These are phyloP conservation scores for Centropus unirufus DNA, from an alignment of 2,113 vertebrate species.

Conservation along the genomic window DNA sequence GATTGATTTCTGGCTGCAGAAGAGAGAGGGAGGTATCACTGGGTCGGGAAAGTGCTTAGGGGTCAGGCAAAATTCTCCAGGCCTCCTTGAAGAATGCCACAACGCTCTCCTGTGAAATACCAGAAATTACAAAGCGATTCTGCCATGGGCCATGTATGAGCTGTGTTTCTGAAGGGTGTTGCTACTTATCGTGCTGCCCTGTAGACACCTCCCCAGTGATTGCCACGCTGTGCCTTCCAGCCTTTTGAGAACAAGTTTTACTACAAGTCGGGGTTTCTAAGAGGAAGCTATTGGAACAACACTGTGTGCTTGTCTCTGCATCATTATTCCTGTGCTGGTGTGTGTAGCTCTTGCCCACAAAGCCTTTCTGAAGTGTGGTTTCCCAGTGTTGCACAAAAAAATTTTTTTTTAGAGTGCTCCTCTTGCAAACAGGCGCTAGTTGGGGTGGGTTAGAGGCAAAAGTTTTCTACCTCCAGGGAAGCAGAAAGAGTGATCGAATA, in stretches of 20 bases:
- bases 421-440: not conserved
- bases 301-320: not conserved
- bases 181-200: not conserved
- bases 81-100: not conserved
- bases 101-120: not conserved
- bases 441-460: not conserved
- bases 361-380: not conserved
- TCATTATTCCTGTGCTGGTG: not conserved
- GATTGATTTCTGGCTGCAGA: not conserved
- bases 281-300: not conserved
- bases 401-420: not conserved
- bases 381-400: not conserved
- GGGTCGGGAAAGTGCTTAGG: not conserved
- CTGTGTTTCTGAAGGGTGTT: rapidly evolving
- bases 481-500: not conserved
- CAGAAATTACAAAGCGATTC: not conserved
- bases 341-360: rapidly evolving
- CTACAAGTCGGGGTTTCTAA: not conserved
- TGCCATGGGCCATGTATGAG: rapidly evolving
- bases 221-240: not conserved
- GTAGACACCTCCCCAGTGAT: not conserved
- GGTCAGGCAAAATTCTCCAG: not conserved
- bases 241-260: not conserved
- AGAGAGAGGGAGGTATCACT: not conserved
- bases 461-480: not conserved